Percentiles rank a stretch among this genome's conserved stretches.
These are phyloP conservation scores for Lasioglossum oenotherae DNA, from an alignment of 2,888 invertebrate species.

Conservation along the genomic window DNA sequence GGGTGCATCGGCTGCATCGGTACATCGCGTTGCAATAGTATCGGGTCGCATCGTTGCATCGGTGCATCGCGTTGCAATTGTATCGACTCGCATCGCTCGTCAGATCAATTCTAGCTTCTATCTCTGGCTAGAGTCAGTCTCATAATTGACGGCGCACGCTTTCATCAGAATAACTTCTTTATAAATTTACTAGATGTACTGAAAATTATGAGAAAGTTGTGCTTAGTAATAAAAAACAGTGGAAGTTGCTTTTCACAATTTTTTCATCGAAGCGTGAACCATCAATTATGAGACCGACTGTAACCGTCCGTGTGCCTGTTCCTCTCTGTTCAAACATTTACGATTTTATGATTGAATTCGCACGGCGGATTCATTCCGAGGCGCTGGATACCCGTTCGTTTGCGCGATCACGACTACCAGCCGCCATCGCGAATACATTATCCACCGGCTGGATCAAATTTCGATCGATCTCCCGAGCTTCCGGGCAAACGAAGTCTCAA, in stretches of 20 bases:
- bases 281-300: neutral
- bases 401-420: conserved; percentile 42
- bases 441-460: conserved; percentile 7
- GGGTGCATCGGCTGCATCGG: neutral
- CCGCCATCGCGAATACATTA: conserved; percentile 42
- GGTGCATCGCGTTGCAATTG: neutral
- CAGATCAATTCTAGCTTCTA: conserved; percentile 36
- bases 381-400: conserved; percentile 24
- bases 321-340: conserved; percentile 59
- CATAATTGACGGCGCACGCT: neutral
- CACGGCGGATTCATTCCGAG: conserved; percentile 11
- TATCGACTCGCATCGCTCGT: neutral
- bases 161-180: neutral
- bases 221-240: too few relatives aligned
- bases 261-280: neutral
- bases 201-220: neutral
- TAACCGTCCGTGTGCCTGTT: neutral
- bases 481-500: neutral
- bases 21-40: neutral
- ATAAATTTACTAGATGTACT: neutral
- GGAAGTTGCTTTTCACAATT: neutral
- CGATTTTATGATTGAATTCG: conserved; percentile 67
- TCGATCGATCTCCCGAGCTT: conserved; percentile 11
- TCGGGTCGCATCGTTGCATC: neutral
- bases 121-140: neutral